Base-by-base conservation (phyloP, 2,888 invertebrate species). In the Hydroisotoma schaefferi region DNA sequence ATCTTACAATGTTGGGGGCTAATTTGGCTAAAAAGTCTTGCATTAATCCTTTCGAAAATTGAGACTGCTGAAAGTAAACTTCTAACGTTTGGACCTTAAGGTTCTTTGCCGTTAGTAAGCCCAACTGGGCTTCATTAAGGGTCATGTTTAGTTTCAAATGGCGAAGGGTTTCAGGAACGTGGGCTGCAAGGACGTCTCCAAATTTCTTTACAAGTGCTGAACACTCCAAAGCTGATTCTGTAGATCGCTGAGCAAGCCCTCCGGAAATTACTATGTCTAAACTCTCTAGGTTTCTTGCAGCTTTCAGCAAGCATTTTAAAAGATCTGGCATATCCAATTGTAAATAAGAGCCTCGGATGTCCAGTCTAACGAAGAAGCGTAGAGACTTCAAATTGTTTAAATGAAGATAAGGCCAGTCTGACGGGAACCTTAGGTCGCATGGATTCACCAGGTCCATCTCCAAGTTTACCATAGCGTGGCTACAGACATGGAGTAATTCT, bases 51-150 rank as follows among this genome's bases (percentile, higher is more conserved):
- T 23, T 52, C 18, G 12, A 38, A 43, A 61, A 54, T 1, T 28
- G 25, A 1, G 54, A 57, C 44, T 61, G 61, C 40, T 61, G 61
- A 54, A 61, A 61, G 38, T 61, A 57, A 20, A 61, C 57, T 27
- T 61, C 61, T 40, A 61, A 33, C 15, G 53, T 49, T 25, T 44
- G 12, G 20, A 57, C 18, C 18, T 52, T 37, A 26, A 57, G 57
- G 3, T 48, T 52, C 26, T 51, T 51, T n/a, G n/a, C 8, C 2
- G 43, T 33, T 18, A 61, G 26, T 25, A 48, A 49, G 6, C 47
- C 26, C 20, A 61, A 57, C 33, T 61, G 61, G 25, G 43, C 52
- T 37, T 61, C 60, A 5, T 49, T 56, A 33, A 60, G 43, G 10
- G 60, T 60, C 51, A 60, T 55, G 18, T 60, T 54, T 5, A 60